A percentile compares a stretch with the other conserved stretches of the same genome.
Evolutionary conservation across 2,888 invertebrate genomes (phyloP).

Genomic region (Argyra leucocephala): DNA sequence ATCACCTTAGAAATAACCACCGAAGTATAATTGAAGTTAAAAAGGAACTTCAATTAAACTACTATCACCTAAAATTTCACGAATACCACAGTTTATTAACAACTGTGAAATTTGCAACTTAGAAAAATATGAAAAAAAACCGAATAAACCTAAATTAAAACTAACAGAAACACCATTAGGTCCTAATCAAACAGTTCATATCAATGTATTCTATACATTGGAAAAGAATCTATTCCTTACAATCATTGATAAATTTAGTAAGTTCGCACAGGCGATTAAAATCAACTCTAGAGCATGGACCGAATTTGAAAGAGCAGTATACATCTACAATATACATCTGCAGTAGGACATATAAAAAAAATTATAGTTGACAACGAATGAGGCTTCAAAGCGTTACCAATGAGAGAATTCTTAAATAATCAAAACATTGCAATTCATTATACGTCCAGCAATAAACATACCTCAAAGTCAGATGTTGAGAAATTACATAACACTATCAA

Average conservation of each 20-base stretch:
- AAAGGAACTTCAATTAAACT: constrained; percentile 12
- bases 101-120: constrained; percentile 13
- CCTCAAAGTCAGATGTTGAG: too few species aligned
- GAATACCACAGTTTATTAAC: not conserved
- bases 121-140: constrained; percentile 4
- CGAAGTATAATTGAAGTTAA: constrained; percentile 9
- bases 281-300: constrained; percentile 10
- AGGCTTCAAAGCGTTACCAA: too few species aligned
- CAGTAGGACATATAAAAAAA: too few species aligned
- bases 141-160: not conserved
- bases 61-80: too few species aligned
- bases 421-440: too few species aligned
- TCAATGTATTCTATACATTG: not conserved
- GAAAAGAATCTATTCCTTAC: constrained; percentile 13
- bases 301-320: constrained; percentile 10
- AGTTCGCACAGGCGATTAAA: constrained; percentile 9
- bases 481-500: not conserved
- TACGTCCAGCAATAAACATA: too few species aligned
- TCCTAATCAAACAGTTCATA: not conserved
- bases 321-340: too few species aligned
- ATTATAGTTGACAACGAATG: too few species aligned
- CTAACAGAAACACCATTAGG: not conserved
- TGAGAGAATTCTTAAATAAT: too few species aligned
- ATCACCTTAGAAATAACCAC: constrained; percentile 11
- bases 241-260: constrained; percentile 14